Percentiles rank a stretch among this genome's conserved stretches.
Evolutionary conservation across 1,140 invertebrate species (phyloP).

Genomic region (Ladona fulva): DNA sequence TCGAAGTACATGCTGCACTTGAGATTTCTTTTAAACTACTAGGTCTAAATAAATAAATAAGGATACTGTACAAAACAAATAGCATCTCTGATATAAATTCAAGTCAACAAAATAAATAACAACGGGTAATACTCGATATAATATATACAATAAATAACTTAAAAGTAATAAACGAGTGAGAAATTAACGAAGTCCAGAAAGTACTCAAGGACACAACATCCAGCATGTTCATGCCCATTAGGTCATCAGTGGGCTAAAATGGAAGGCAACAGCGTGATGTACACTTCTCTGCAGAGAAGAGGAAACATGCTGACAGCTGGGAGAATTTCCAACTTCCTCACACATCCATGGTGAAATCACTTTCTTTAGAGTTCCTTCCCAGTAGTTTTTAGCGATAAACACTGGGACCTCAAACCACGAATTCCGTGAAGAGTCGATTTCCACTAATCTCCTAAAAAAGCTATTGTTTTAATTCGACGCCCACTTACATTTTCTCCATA

Average conservation of each 20-base stretch:
- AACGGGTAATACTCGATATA: background rate
- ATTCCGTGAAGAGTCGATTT: background rate
- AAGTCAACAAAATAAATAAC: background rate
- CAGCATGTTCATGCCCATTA: background rate
- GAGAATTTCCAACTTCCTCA: background rate
- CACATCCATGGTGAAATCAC: background rate
- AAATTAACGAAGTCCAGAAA: background rate
- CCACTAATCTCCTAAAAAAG: background rate
- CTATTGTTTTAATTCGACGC: too few relatives aligned
- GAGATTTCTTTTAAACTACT: background rate
- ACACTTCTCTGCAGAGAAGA: background rate
- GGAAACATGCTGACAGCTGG: background rate
- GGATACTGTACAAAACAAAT: background rate
- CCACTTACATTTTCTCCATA: too few relatives aligned
- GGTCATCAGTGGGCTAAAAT: background rate
- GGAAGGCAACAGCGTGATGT: slow-evolving; percentile 6
- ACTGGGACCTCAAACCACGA: background rate
- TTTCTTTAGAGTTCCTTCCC: background rate
- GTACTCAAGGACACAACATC: background rate
- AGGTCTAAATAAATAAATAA: background rate
- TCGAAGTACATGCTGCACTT: background rate
- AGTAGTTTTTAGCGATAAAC: background rate
- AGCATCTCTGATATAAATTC: background rate
- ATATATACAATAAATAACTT: background rate
- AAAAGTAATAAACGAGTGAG: background rate